Evolutionary conservation across 2,888 invertebrate species (phyloP), one percentile per base, ranked within the genome.

Genomic region (Cyaniris semiargus): DNA sequence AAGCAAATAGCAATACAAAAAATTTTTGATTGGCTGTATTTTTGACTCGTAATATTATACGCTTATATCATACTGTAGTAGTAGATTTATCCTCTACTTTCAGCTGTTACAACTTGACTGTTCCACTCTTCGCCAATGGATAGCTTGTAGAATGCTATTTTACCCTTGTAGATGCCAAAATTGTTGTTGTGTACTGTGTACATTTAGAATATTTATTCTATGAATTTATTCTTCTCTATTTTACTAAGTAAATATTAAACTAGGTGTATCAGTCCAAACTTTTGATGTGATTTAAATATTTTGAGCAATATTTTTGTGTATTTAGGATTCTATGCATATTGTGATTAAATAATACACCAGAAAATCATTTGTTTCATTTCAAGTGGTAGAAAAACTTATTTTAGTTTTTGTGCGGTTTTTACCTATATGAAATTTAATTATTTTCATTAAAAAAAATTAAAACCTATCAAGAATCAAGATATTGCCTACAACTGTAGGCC

Each of bases 181-280:
- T 76, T n/a, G 71, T 53, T 78, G 79, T 84, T 89, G 80, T 89
- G 87, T 89, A 88, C 87, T 88, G 84, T 88, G 88, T 89, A 89
- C 87, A 88, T 85, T 84, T 74, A 77, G 77, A 71, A 76, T 78
- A 27, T 48, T 31, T 76, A 76, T 76, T 23, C 21, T 60, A 76
- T 76, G 60, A 44, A 44, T 15, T 76, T 75, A 10, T 21, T 31
- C 31, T 75, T 60, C 60, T 76, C 18, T 74, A 74, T 48, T 48
- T 53, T 66, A 27, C 18, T 53, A 74, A 27, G 44, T 15, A 23
- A 74, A 27, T 48, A 23, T 27, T 27, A 60, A 66, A 15, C 1
- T 66, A 66, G 13, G 27, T 66, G 66, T 66, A 66, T 27, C 66
- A 66, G 6, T 10, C 71, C 71, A 38, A 71, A 66, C 66, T 71